These are phyloP conservation scores for Ia io DNA, from an alignment of 2,113 vertebrate species.

Conservation along the genomic window DNA sequence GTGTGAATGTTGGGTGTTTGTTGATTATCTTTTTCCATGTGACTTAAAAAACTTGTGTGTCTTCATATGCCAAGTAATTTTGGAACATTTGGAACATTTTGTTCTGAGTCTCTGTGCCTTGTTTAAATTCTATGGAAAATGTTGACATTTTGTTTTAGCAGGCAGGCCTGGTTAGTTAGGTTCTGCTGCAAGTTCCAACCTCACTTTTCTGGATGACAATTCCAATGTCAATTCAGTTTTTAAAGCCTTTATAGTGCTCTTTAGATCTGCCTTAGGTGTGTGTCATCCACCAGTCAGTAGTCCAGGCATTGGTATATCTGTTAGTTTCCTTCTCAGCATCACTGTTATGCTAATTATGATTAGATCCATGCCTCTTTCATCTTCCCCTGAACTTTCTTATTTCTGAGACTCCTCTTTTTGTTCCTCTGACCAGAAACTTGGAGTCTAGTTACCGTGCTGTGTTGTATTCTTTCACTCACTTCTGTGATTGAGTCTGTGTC, in stretches of 20 bases:
- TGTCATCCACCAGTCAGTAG: background rate
- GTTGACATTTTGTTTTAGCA: background rate
- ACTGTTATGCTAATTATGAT: background rate
- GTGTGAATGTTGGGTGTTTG: background rate
- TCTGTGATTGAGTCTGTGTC: background rate
- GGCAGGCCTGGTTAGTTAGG: background rate
- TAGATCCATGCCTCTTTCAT: background rate
- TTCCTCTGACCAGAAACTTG: background rate
- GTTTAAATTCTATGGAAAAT: background rate
- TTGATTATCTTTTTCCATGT: background rate
- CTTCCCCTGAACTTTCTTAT: background rate
- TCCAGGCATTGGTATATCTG: background rate
- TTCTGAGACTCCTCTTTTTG: background rate
- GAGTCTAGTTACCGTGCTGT: background rate
- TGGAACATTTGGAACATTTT: background rate
- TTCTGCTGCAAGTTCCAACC: background rate
- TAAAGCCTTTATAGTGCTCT: background rate
- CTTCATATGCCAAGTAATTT: background rate
- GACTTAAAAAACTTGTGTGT: background rate
- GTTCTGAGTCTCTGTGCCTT: background rate
- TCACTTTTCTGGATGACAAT: background rate
- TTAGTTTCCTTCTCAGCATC: background rate
- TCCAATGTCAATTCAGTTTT: background rate
- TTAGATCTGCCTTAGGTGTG: background rate
- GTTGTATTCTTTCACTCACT: background rate